Evolutionary conservation across 2,888 invertebrate genomes (phyloP).

Genomic region (Eupsilia transversa): DNA sequence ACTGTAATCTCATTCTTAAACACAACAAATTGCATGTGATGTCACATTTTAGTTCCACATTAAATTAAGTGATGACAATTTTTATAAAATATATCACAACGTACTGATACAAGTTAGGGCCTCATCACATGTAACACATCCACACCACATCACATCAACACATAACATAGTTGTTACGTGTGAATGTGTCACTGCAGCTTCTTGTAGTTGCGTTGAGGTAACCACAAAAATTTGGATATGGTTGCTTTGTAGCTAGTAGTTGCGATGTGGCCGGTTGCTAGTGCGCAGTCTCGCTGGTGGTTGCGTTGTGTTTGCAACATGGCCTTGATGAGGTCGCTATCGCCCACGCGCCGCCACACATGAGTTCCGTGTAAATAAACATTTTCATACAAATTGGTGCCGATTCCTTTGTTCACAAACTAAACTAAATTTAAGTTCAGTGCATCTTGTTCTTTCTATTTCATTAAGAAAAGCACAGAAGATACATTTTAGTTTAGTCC

Average conservation of each 20-base stretch:
- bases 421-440: too few relatives aligned
- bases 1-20: constrained; percentile 59
- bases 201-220: background rate
- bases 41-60: constrained; percentile 14
- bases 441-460: too few relatives aligned
- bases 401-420: too few relatives aligned
- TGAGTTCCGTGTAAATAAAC: background rate
- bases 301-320: background rate
- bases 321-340: background rate
- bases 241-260: background rate
- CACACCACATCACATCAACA: background rate
- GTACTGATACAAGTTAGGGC: constrained; percentile 11
- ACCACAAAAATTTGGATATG: background rate
- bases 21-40: constrained; percentile 30
- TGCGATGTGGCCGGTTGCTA: background rate
- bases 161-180: background rate
- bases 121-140: too few relatives aligned
- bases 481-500: too few relatives aligned
- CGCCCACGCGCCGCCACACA: background rate
- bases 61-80: constrained; percentile 29
- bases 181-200: background rate
- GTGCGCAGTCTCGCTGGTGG: background rate
- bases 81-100: constrained; percentile 48
- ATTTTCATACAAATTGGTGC: constrained; percentile 1
- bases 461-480: too few relatives aligned